Evolutionary conservation across 2,113 vertebrate genomes (phyloP), one percentile per base, ranked within the genome.

Genomic region (Sceloporus undulatus): DNA sequence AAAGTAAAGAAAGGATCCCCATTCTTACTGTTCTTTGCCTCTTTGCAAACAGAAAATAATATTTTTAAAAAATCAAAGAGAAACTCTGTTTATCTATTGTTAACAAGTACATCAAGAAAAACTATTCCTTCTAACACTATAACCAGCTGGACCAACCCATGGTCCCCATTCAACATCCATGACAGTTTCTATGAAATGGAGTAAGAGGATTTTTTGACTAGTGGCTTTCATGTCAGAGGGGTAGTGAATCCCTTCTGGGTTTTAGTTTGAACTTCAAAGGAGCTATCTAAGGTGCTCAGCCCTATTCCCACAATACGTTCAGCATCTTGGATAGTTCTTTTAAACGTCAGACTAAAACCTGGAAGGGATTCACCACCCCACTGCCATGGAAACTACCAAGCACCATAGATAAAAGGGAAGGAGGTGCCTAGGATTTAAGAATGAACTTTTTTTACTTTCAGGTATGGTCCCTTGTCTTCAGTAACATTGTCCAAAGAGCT

Each of bases 361-460:
- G 14, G 10, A 59, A 59, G 56, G 56, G 56, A 59, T 59, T 59
- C 56, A 59, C 2, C 9, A 59, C 9, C 56, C 13, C 59, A 62
- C 13, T 62, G 13, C 13, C 11, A 14, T 62, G 59, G 10, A 62
- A 62, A 13, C 59, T 18, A 62, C 16, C 1, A 14, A 62, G 59
- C 59, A 62, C 59, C 59, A 16, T 16, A 5, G 25, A 83, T 21
- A 83, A 18, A 40, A 52, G 48, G n/a, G 11, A 25, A 74, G 10
- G n/a, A 81, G 5, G 9, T 70, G 21, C 52, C 52, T 74, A 48
- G 48, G 42, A 48, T 6, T 48, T 48, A 48, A 48, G 42, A 6
- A 27, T 5, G 42, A 82, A 29, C 21, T 27, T 82, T 2, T 77
- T 84, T 54, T 68, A 88, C 18, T 78, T 88, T 73, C 87, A 77